Percentiles rank a stretch among this genome's conserved stretches.
These are phyloP conservation scores for Phrynocephalus forsythii DNA, from an alignment of 2,797 vertebrate genomes.

Conservation along the genomic window DNA sequence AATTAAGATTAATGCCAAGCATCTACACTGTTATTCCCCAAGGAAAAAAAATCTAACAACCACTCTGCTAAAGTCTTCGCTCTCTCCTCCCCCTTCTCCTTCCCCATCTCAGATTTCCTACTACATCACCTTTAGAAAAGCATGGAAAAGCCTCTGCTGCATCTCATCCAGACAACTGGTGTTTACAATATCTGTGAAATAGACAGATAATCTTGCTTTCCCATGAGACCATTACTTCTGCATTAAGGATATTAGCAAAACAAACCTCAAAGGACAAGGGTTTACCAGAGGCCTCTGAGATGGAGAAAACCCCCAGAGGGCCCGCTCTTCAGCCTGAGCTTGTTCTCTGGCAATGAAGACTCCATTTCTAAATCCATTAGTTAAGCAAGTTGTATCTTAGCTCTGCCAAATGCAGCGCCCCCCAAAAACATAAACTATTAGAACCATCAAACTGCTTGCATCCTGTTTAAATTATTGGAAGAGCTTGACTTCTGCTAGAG, in stretches of 20 bases:
- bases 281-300: background rate
- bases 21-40: constrained; percentile 49
- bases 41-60: constrained; percentile 30
- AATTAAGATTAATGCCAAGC: constrained; percentile 64
- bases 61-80: background rate
- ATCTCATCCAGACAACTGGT: background rate
- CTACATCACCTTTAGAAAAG: background rate
- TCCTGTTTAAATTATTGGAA: background rate
- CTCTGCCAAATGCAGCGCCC: background rate
- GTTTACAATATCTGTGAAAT: constrained; percentile 13
- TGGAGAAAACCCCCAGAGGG: background rate
- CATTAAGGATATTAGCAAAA: background rate
- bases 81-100: background rate
- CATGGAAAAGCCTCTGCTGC: too few relatives aligned
- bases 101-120: background rate
- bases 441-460: too few relatives aligned
- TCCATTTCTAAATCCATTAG: background rate
- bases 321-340: background rate
- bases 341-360: background rate
- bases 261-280: background rate
- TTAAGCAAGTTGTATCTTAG: background rate
- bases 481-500: background rate
- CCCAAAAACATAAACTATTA: background rate
- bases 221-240: background rate
- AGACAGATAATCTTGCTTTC: background rate